These are phyloP conservation scores for Helicoverpa armigera DNA, from an alignment of 1,140 invertebrate species.

Conservation along the genomic window DNA sequence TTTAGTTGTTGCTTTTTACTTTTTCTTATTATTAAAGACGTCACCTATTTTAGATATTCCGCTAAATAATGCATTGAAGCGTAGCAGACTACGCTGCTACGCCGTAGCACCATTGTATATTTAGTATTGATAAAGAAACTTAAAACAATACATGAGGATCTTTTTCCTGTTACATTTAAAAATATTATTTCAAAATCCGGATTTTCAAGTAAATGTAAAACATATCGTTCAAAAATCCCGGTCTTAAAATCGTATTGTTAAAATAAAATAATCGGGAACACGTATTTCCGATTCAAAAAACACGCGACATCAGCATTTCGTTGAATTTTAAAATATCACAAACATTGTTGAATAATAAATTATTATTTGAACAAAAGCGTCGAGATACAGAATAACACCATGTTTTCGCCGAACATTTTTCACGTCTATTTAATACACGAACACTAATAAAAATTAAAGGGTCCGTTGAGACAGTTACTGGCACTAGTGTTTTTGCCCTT, in stretches of 20 bases:
- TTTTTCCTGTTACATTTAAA: too few relatives aligned
- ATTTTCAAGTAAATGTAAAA: too few relatives aligned
- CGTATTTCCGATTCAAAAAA: slow-evolving; percentile 1
- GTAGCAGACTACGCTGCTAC: not conserved
- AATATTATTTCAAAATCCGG: too few relatives aligned
- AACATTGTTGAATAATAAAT: slow-evolving; percentile 14
- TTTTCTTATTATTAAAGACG: too few relatives aligned
- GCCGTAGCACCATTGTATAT: not conserved
- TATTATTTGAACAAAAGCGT: slow-evolving; percentile 20
- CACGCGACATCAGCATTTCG: not conserved
- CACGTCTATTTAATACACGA: slow-evolving; percentile 51
- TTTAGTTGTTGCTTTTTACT: too few relatives aligned
- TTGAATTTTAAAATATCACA: not conserved
- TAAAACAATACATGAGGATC: too few relatives aligned
- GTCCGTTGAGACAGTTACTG: slow-evolving; percentile 47
- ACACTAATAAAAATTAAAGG: slow-evolving; percentile 57
- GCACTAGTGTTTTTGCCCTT: slow-evolving; percentile 41
- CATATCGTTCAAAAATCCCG: too few relatives aligned
- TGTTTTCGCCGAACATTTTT: slow-evolving; percentile 43
- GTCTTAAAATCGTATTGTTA: not conserved
- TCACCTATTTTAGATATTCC: too few relatives aligned
- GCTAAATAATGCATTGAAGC: not conserved
- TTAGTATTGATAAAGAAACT: too few relatives aligned
- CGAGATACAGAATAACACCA: slow-evolving; percentile 7
- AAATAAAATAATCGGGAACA: not conserved